These are phyloP conservation scores for Eristalis arbustorum DNA, from an alignment of 2,888 invertebrate genomes.

Conservation along the genomic window DNA sequence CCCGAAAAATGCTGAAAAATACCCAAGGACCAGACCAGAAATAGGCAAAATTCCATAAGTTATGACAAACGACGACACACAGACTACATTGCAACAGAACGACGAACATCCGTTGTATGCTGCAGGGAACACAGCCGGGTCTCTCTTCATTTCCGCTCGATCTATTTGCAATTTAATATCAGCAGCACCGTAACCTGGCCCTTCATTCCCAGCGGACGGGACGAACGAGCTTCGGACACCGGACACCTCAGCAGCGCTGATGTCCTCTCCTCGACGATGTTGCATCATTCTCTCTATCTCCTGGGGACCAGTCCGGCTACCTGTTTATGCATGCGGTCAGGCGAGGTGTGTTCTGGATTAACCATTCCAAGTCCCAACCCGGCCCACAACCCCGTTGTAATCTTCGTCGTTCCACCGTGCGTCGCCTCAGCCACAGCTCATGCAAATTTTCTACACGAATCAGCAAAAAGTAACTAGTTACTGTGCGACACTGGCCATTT, in stretches of 20 bases:
- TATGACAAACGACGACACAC: constrained; percentile 34
- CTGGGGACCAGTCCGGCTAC: not conserved
- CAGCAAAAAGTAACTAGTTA: constrained; percentile 48
- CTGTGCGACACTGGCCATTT: constrained; percentile 56
- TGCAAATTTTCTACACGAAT: constrained; percentile 60
- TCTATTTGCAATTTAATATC: constrained; percentile 67
- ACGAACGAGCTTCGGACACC: not conserved
- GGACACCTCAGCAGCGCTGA: constrained; percentile 48
- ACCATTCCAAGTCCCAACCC: not conserved
- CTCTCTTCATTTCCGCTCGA: constrained; percentile 55
- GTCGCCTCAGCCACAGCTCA: not conserved
- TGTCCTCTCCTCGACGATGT: constrained; percentile 9
- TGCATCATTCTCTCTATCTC: not conserved
- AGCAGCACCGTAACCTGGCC: constrained; percentile 19
- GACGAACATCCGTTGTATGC: constrained; percentile 19
- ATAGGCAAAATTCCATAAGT: constrained; percentile 50
- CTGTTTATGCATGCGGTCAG: constrained; percentile 58
- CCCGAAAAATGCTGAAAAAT: constrained; percentile 34
- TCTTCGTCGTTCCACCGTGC: not conserved
- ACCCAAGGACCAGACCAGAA: constrained; percentile 60
- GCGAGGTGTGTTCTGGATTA: constrained; percentile 3
- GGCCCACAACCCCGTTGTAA: not conserved
- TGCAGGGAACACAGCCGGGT: not conserved
- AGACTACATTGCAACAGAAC: no score
- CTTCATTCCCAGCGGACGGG: not conserved